Evolutionary conservation across 2,797 vertebrate genomes (phyloP).

Genomic region (Chaenodraco wilsoni): DNA sequence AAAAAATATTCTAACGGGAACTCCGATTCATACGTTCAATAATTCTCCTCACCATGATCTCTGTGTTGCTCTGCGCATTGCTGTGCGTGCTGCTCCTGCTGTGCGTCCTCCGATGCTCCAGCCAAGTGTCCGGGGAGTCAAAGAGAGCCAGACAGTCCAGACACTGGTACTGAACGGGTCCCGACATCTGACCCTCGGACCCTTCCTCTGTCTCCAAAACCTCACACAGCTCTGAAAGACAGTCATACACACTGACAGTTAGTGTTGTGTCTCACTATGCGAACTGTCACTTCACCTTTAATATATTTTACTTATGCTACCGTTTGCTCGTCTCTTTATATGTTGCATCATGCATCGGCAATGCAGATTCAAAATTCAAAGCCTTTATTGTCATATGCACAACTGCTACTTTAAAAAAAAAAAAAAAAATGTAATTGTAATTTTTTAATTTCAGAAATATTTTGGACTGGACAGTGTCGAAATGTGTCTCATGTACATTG

Average conservation of each 20-base stretch:
- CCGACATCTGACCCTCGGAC: conserved; percentile 54
- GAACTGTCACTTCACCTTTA: no score
- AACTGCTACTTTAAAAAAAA: no score
- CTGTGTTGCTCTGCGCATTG: conserved; percentile 76
- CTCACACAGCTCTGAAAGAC: conserved; percentile 78
- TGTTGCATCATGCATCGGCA: no score
- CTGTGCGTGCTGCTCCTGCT: conserved; percentile 85
- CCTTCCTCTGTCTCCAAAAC: conserved; percentile 75
- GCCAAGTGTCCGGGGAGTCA: conserved; percentile 89
- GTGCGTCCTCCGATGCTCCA: conserved; percentile 88
- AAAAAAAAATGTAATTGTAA: no score
- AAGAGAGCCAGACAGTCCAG: conserved; percentile 92
- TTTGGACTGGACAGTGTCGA: no score
- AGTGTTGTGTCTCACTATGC: background rate
- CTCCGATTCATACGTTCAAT: background rate
- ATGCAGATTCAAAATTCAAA: no score
- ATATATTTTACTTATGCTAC: no score
- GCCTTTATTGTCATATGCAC: no score
- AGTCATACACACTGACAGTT: background rate
- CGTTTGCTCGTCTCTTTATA: no score
- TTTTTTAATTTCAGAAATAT: no score
- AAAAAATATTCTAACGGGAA: no score
- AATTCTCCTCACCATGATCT: conserved; percentile 66
- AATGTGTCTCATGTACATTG: no score
- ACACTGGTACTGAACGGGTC: conserved; percentile 91